Conservation (phyloP, 2,797 vertebrate species). For the Spatula clypeata region DNA sequence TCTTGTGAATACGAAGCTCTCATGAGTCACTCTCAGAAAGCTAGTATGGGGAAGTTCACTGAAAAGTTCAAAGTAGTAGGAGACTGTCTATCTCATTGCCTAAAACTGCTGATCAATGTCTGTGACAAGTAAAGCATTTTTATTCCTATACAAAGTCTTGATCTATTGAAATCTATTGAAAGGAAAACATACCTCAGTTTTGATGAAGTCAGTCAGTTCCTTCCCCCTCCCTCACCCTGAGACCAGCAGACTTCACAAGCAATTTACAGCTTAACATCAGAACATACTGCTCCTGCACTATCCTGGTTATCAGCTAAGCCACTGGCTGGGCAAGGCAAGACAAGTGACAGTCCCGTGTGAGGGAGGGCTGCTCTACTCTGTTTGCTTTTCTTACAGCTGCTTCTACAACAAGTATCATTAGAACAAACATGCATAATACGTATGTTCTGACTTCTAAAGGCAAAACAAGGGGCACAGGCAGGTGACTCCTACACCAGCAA, state of each 20-base stretch:
- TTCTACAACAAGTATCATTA: background rate
- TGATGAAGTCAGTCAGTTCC: background rate
- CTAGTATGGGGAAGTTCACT: background rate
- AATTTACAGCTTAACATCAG: background rate
- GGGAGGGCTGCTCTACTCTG: fast-evolving
- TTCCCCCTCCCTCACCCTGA: background rate
- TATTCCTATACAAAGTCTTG: background rate
- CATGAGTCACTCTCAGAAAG: background rate
- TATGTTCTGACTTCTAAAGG: background rate
- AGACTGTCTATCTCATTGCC: background rate
- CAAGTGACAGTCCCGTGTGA: background rate
- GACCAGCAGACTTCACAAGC: background rate
- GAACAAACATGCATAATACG: background rate
- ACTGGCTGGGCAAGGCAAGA: background rate
- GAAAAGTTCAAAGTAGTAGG: background rate
- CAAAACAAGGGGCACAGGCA: background rate
- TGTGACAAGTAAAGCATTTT: background rate
- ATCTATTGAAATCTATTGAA: background rate
- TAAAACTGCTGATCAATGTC: background rate
- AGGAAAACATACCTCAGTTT: background rate
- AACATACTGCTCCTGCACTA: background rate
- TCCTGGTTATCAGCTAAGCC: background rate
- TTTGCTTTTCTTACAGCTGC: background rate
- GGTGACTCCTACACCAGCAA: background rate
- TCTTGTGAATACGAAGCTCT: background rate